These are phyloP conservation scores for Myioborus melanocephalus DNA, from an alignment of 2,797 vertebrate genomes.

Conservation along the genomic window DNA sequence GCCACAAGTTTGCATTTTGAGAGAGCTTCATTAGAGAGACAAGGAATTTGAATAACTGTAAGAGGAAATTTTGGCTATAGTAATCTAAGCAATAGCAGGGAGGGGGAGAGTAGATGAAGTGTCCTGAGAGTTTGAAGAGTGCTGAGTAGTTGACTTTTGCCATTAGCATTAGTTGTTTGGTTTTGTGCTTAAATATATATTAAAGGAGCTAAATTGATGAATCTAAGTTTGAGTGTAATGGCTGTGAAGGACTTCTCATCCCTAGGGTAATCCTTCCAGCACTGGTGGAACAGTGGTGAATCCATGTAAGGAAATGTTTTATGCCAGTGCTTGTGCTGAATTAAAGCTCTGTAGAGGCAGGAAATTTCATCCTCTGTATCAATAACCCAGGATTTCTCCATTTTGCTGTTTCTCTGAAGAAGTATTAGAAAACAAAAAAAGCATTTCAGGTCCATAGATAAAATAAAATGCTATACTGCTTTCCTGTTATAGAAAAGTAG, in stretches of 20 bases:
- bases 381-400: not conserved
- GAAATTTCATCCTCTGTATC: not conserved
- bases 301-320: not conserved
- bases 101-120: not conserved
- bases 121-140: not conserved
- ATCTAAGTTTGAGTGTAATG: not conserved
- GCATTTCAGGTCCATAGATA: not conserved
- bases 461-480: not conserved
- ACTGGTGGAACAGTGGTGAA: not conserved
- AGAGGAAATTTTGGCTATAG: not conserved
- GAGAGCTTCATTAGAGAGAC: not conserved
- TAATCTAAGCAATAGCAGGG: not conserved
- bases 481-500: not conserved
- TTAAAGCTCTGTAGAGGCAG: not conserved
- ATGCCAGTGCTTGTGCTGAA: not conserved
- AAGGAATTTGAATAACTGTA: constrained; percentile 27
- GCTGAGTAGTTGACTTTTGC: not conserved
- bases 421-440: not conserved
- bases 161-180: not conserved
- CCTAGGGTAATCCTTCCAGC: not conserved
- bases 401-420: not conserved
- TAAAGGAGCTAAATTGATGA: not conserved
- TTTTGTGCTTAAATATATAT: not conserved
- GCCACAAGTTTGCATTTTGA: not conserved
- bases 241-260: not conserved